phyloP scores from a whole-genome alignment of 1,140 invertebrate species.

The Anthonomus grandis region DNA sequence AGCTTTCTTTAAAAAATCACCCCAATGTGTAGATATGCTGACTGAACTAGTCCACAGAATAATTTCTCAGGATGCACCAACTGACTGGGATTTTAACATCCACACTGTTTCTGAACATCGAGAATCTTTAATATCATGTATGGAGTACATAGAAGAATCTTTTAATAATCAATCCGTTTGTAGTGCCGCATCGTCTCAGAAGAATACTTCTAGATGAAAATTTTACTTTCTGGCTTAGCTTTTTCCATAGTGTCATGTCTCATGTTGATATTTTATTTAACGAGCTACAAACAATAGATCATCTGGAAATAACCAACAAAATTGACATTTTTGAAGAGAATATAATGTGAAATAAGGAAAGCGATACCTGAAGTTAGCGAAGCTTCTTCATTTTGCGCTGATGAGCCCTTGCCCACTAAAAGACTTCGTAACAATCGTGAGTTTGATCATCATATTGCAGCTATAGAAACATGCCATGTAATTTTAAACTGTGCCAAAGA shows the following conservation, averaged over 20 bases:
- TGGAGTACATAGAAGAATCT: constrained; percentile 14
- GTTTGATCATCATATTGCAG: too few relatives aligned
- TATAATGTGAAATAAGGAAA: too few relatives aligned
- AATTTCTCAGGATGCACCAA: background rate
- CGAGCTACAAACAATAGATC: constrained; percentile 22
- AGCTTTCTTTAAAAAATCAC: constrained; percentile 20
- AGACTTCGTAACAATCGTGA: constrained; percentile 2
- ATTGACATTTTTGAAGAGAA: too few relatives aligned
- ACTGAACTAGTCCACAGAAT: constrained; percentile 18
- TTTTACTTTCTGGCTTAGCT: constrained; percentile 31
- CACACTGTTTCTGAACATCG: constrained; percentile 16
- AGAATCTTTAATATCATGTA: constrained; percentile 10
- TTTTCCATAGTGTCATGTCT: constrained; percentile 29
- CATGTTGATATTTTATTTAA: constrained; percentile 29
- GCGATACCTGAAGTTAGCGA: too few relatives aligned
- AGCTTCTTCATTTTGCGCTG: too few relatives aligned
- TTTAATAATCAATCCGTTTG: background rate
- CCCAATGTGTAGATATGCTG: constrained; percentile 16
- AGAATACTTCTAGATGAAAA: constrained; percentile 12
- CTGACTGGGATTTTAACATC: constrained; percentile 23
- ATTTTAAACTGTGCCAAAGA: constrained; percentile 21
- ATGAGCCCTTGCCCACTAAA: too few relatives aligned
- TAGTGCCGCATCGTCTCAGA: background rate
- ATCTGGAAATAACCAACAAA: constrained; percentile 7
- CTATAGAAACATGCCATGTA: constrained; percentile 30